Base-by-base conservation (phyloP, 2,797 vertebrate genomes). In the Rhinella marina region DNA sequence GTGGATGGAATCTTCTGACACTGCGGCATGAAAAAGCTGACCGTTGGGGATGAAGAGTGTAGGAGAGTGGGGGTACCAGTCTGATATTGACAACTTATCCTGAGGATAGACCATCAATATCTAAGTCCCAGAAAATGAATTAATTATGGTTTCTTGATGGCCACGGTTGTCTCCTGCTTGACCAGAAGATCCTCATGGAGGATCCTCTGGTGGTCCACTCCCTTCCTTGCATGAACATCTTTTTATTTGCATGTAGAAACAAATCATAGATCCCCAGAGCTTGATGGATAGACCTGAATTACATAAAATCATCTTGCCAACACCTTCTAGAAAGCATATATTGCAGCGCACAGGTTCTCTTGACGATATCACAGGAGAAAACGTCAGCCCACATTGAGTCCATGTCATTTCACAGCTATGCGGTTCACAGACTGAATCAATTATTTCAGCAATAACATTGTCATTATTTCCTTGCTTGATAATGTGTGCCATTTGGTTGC, bases 331-430 rank as follows among this genome's bases (percentile, higher is more conserved):
- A 19, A 72, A 72, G 7, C 2, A 72, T 13, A 29, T 27, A 11
- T n/a, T 41, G 41, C 3, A 3, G 41, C 41, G 41, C 29, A 19
- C 7, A 32, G 78, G 56, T 32, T 80, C 23, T 32, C 27, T 41
- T 61, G 17, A 41, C 27, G 8, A 32, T 32, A 61, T 41, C 11
- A 80, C 12, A 12, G 14, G 16, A 54, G 48, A 13, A 70, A 41
- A 56, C 17, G 23, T 19, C 54, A 27, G 48, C 48, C 41, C 50
- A 56, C 66, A 48, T 17, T 9, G 72, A 56, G 61, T 66, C 66
- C 72, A 82, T 82, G 80, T 87, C 81, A 83, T 77, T 82, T 82
- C 80, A 78, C 81, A 87, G 81, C 72, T 66, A 72, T 48, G 70
- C 14, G 56, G 59, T 64, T 81, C 68, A 64, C 32, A 87, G 57